phyloP scores from a whole-genome alignment of 2,888 invertebrate species.

The Anthophora plumipes region DNA sequence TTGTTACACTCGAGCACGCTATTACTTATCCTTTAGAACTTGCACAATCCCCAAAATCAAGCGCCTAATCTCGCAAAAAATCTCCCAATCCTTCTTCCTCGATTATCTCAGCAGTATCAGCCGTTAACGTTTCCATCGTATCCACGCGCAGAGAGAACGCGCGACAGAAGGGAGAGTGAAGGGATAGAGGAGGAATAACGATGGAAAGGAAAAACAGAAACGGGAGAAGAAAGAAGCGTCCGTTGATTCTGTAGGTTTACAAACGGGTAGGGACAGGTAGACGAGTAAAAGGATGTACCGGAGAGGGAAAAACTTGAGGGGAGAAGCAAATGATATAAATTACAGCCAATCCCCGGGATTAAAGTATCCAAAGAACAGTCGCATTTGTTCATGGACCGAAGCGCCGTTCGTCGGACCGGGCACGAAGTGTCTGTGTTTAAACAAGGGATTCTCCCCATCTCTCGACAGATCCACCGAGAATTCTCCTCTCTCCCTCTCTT shows the following conservation, averaged over 20 bases:
- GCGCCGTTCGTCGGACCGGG: constrained; percentile 69
- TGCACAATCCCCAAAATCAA: neutral
- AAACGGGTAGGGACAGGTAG: constrained; percentile 47
- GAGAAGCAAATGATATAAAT: constrained; percentile 75
- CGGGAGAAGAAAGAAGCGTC: constrained; percentile 6
- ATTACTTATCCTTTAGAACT: neutral
- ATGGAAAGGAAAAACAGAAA: too few relatives aligned
- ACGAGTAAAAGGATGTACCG: constrained; percentile 26
- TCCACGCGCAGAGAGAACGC: neutral
- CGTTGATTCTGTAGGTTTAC: constrained; percentile 44
- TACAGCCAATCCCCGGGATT: constrained; percentile 77
- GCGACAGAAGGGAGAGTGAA: neutral
- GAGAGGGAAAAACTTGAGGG: constrained; percentile 40
- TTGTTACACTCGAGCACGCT: neutral
- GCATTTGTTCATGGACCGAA: constrained; percentile 79
- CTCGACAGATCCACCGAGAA: constrained; percentile 56
- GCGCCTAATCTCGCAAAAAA: neutral
- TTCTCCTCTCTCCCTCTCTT: constrained; percentile 30
- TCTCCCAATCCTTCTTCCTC: neutral
- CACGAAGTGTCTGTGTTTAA: constrained; percentile 76
- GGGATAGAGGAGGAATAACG: neutral
- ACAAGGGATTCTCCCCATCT: constrained; percentile 70
- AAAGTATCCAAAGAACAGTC: constrained; percentile 79
- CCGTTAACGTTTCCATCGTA: constrained; percentile 26
- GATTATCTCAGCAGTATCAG: constrained; percentile 2